Evolutionary conservation across 2,113 vertebrate species (phyloP).

Genomic region (Malurus alboscapulatus): DNA sequence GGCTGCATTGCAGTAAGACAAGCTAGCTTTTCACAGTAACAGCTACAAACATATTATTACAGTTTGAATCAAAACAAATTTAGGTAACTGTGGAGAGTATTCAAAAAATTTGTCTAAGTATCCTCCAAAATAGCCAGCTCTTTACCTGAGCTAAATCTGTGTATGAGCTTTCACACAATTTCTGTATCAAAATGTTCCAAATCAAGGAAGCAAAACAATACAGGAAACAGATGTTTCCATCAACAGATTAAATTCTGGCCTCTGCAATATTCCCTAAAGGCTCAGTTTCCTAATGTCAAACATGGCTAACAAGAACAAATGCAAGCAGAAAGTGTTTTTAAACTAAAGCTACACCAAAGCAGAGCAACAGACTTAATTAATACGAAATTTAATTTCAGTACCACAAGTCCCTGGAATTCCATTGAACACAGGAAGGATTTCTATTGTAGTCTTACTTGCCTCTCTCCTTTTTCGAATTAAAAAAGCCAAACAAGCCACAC

Average conservation of each 20-base stretch:
- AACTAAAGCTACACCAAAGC: neutral
- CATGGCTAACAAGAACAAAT: neutral
- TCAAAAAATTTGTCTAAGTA: neutral
- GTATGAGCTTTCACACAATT: slow-evolving; percentile 25
- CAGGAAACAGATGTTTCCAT: slow-evolving; percentile 59
- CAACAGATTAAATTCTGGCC: neutral
- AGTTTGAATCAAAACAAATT: neutral
- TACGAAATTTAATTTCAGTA: neutral
- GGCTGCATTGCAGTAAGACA: neutral
- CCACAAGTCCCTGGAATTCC: neutral
- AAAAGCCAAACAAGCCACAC: neutral
- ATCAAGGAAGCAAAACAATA: slow-evolving; percentile 40
- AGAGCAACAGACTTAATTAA: rapidly evolving
- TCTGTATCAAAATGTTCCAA: slow-evolving; percentile 36
- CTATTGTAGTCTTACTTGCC: neutral
- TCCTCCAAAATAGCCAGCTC: neutral
- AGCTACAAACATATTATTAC: neutral
- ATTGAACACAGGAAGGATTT: neutral
- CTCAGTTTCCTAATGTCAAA: neutral
- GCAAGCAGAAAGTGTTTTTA: neutral
- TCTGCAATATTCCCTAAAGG: slow-evolving; percentile 18
- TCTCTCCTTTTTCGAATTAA: neutral
- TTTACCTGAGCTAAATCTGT: neutral
- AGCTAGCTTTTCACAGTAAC: neutral
- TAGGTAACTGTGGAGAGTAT: neutral